Evolutionary conservation across 2,888 invertebrate species (phyloP).

Genomic region (Leptinotarsa haldemani): DNA sequence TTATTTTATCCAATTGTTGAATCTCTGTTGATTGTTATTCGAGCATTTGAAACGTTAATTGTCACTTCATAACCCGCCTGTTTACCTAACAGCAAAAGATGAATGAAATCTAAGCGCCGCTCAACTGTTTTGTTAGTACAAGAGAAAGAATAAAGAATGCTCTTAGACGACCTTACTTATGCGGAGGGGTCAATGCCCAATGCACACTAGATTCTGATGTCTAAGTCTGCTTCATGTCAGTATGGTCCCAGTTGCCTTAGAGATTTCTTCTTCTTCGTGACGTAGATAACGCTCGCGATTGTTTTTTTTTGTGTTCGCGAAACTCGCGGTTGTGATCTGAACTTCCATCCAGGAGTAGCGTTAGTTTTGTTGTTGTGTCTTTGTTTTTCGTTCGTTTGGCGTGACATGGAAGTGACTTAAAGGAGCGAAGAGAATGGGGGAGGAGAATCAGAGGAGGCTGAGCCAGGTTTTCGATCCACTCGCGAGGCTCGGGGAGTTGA

Average conservation of each 20-base stretch:
- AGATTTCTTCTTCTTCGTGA: conserved; percentile 31
- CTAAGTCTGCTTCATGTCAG: conserved; percentile 52
- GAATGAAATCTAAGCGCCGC: conserved; percentile 34
- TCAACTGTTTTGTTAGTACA: conserved; percentile 41
- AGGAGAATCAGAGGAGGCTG: conserved; percentile 72
- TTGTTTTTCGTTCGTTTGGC: conserved; percentile 33
- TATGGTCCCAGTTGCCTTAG: conserved; percentile 47
- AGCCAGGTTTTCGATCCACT: conserved; percentile 88
- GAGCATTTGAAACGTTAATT: neutral
- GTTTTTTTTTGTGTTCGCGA: conserved; percentile 37
- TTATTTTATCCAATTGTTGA: neutral
- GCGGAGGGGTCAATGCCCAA: conserved; percentile 59
- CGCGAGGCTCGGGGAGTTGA: conserved; percentile 78
- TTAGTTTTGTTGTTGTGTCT: conserved; percentile 28
- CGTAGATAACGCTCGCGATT: conserved; percentile 35
- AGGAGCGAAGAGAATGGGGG: conserved; percentile 48
- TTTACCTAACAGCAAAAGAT: conserved; percentile 20
- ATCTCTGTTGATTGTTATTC: neutral
- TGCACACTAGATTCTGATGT: conserved; percentile 57
- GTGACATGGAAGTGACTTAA: conserved; percentile 52
- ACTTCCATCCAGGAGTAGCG: conserved; percentile 48
- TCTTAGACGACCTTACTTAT: conserved; percentile 55
- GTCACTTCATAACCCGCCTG: neutral
- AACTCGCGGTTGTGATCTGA: conserved; percentile 50
- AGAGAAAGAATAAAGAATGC: conserved; percentile 29